phyloP scores from a whole-genome alignment of 2,113 vertebrate genomes.

The Eleginops maclovinus region DNA sequence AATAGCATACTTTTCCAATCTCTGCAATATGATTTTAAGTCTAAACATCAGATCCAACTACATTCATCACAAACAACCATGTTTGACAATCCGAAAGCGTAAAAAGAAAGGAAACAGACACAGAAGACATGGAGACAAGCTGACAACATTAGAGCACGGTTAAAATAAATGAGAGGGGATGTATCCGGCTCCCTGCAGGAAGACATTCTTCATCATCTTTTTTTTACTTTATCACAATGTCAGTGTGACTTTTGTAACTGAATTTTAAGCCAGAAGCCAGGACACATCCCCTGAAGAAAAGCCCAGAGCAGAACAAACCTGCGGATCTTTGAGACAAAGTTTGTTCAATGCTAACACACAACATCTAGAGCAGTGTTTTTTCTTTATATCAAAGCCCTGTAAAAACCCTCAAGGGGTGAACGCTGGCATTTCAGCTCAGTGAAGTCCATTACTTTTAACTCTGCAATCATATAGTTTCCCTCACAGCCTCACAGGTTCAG shows the following conservation, averaged over 20 bases:
- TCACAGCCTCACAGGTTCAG: constrained; percentile 41
- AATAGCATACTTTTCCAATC: neutral
- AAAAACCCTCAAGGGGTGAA: constrained; percentile 36
- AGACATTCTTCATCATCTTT: neutral
- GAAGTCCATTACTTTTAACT: constrained; percentile 42
- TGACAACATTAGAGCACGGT: constrained; percentile 71
- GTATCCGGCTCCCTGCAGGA: constrained; percentile 65
- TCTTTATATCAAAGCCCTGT: constrained; percentile 47
- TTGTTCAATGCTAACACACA: constrained; percentile 59
- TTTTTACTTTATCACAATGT: no score
- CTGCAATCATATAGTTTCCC: constrained; percentile 44
- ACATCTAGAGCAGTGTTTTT: constrained; percentile 71
- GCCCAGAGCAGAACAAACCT: constrained; percentile 54
- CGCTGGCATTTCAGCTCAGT: constrained; percentile 34
- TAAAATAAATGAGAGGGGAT: constrained; percentile 60
- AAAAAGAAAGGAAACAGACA: constrained; percentile 45
- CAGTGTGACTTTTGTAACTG: constrained; percentile 10
- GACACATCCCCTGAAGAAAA: constrained; percentile 68
- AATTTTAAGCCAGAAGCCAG: constrained; percentile 53
- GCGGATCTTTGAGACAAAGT: constrained; percentile 56
- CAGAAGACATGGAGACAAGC: constrained; percentile 59
- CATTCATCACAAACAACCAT: constrained; percentile 10
- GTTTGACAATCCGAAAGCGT: constrained; percentile 21
- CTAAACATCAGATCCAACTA: neutral
- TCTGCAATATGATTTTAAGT: constrained; percentile 2